Evolutionary conservation across 1,140 invertebrate genomes (phyloP), one percentile per base, ranked within the genome.

Genomic region (Scaptomyza montana): DNA sequence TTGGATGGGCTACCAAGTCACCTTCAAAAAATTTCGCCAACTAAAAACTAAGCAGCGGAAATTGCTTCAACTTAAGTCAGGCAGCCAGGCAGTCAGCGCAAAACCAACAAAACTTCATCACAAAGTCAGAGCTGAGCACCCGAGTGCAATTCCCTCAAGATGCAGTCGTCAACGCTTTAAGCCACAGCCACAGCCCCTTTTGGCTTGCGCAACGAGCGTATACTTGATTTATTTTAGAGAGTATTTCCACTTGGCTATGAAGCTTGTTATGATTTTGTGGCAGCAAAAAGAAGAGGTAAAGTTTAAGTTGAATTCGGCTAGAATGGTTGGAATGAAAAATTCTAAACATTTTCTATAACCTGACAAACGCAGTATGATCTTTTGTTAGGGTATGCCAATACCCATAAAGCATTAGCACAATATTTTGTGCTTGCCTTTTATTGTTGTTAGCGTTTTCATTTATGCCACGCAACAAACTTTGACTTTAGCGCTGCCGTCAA

Each of bases 401-500:
- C 28, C 43, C n/a, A 25, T 45, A n/a, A 16, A 51, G 12, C 4
- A 12, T 43, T 2, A 5, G 39, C 39, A n/a, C 39, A 70, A 61
- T 67, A 61, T 67, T 79, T 77, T 65, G 68, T 36, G 43, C 30
- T 6, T 9, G 33, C 33, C 16, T 47, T 36, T 46, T 43, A 21
- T 43, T 71, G 19, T 65, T 68, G 55, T 50, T 56, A 2, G 56
- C 50, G 62, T 63, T 70, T 13, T 46, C 56, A 59, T 69, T 63
- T 69, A 63, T 41, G 73, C 25, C 55, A 53, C 66, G 71, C 30
- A 46, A 55, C 33, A 66, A 87, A 87, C 79, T 87, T 89, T 84
- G 72, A 77, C 79, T 89, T 89, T 64, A 54, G 39, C 12, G 62
- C 30, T 62, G 69, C 73, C 79, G 73, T 84, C 79, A 65, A 47